Percentiles rank a stretch among this genome's conserved stretches.
Conservation (phyloP, 92 coral and sea anemone species). For the Paramuricea clavata region DNA sequence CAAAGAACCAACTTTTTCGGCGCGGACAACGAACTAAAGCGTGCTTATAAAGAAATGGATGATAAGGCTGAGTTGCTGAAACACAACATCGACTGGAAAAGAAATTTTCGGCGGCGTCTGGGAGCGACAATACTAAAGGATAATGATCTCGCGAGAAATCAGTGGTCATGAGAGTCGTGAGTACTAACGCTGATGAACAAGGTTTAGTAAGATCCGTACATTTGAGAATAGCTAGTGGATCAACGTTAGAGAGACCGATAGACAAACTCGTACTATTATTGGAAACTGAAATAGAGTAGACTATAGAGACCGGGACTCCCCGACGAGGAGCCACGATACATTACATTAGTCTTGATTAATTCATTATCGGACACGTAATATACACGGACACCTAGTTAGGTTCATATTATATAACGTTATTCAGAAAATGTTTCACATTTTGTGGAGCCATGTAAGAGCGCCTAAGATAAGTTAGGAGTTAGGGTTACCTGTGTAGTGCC, state of each 20-base stretch:
- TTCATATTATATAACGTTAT: not conserved
- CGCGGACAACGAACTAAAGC: too few relatives aligned
- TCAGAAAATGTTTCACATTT: slow-evolving; percentile 47
- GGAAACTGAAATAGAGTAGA: slow-evolving; percentile 19
- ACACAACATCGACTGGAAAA: too few relatives aligned
- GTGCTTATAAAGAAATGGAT: too few relatives aligned
- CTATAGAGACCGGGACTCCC: slow-evolving; percentile 58
- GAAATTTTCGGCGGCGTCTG: too few relatives aligned
- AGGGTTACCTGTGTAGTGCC: not conserved
- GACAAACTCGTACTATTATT: slow-evolving; percentile 64
- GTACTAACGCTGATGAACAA: not conserved
- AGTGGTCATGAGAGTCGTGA: slow-evolving; percentile 1
- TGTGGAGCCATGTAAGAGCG: slow-evolving; percentile 67
- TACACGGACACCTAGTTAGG: too few relatives aligned
- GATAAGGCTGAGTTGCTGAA: too few relatives aligned
- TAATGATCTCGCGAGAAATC: too few relatives aligned
- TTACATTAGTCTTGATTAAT: too few relatives aligned
- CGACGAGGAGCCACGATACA: slow-evolving; percentile 60
- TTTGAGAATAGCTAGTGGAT: not conserved
- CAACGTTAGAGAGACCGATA: slow-evolving; percentile 64
- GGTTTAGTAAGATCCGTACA: not conserved
- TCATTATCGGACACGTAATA: not conserved
- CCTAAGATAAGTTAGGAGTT: too few relatives aligned
- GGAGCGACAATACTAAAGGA: too few relatives aligned
- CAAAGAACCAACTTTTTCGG: too few relatives aligned